These are phyloP conservation scores for Acridotheres tristis DNA, from an alignment of 2,797 vertebrate species.

Conservation along the genomic window DNA sequence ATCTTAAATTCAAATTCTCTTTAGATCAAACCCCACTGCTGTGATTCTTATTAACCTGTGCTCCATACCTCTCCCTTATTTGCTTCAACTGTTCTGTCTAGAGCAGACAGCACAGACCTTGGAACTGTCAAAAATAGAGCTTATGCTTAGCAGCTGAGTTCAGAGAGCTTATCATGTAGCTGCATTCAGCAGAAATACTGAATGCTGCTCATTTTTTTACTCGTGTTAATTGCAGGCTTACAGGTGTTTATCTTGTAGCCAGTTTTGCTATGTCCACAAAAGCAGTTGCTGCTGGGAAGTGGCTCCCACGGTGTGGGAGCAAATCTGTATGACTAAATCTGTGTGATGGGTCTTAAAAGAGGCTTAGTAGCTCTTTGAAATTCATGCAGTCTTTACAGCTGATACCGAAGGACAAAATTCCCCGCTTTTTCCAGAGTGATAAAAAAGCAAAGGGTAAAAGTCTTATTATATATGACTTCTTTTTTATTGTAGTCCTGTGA, in stretches of 20 bases:
- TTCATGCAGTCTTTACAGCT: not conserved
- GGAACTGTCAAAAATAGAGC: not conserved
- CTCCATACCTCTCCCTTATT: not conserved
- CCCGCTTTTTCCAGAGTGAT: not conserved
- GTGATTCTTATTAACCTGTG: not conserved
- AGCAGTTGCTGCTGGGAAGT: not conserved
- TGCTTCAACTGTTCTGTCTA: not conserved
- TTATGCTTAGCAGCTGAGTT: not conserved
- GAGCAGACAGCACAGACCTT: not conserved
- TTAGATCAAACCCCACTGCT: not conserved
- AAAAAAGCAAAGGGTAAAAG: not conserved
- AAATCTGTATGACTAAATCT: not conserved
- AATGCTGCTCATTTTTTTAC: not conserved
- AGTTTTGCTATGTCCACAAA: not conserved
- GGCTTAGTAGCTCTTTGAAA: not conserved
- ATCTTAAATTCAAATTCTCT: not conserved
- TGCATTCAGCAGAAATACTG: not conserved
- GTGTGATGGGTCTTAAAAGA: not conserved
- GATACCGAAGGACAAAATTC: not conserved
- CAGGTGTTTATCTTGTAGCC: not conserved
- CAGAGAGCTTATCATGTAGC: not conserved
- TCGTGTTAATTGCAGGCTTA: not conserved
- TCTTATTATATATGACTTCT: not conserved
- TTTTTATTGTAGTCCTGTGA: constrained; percentile 56
- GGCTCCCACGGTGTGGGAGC: rapidly evolving